Base-by-base conservation (phyloP, 1,140 invertebrate species). In the Anastatus disparis region DNA sequence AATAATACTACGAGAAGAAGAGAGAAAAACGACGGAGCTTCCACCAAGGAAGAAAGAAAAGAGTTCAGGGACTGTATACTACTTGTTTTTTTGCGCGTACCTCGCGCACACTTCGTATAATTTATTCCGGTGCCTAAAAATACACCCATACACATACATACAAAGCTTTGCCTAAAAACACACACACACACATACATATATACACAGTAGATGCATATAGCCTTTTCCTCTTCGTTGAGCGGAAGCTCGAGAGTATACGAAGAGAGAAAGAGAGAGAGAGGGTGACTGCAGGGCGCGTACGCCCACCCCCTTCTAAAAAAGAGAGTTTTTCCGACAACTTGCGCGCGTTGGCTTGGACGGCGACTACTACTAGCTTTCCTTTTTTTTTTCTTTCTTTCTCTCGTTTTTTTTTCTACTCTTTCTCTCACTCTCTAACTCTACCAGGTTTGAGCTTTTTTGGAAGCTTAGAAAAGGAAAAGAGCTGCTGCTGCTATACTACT, bases 281-380 rank as follows among this genome's bases (percentile, higher is more conserved):
- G 12, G 2, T 42, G 44, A 52, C 29, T 58, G 40, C 42, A 65
- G 55, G 31, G 27, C 48, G 35, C 10, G n/a, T n/a, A n/a, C n/a
- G n/a, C n/a, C n/a, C n/a, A n/a, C n/a, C n/a, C n/a, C n/a, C n/a
- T n/a, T n/a, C n/a, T n/a, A n/a, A n/a, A n/a, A n/a, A n/a, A n/a
- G n/a, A n/a, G 40, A 63, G 63, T 59, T 72, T 72, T 72, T 68
- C 65, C 71, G 53, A 17, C 56, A 20, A 72, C 29, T 67, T 72
- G 69, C 17, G 48, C 53, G 17, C n/a, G 48, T 44, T 12, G 38
- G 56, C n/a, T n/a, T 46, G 59, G 40, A 63, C 68, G 59, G 13
- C 2, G 31, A 12, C n/a, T 20, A n/a, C 48, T 42, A n/a, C 1
- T 10, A 12, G 10, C 24, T 56, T 13, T 46, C 20, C 8, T 10